Base-by-base conservation (phyloP, 2,113 vertebrate species). In the Noctilio leporinus region DNA sequence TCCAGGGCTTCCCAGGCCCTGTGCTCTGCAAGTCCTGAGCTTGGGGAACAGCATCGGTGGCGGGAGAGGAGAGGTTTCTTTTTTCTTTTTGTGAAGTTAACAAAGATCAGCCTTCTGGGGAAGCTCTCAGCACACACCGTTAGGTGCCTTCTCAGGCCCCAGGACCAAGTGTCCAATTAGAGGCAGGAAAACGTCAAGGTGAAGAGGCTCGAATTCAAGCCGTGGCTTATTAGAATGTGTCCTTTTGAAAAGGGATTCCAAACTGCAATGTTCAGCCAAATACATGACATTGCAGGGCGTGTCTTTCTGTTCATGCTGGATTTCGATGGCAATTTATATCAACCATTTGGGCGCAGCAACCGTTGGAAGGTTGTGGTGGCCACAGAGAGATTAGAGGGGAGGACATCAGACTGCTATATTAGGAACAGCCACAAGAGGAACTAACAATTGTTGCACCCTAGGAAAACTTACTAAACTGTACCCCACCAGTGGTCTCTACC, bases 381-480 rank as follows among this genome's bases (percentile, higher is more conserved):
- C 92, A 33, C 86, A 40, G 83, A 1, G 43, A 95, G 96, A 95
- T 95, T 85, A 97, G 73, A 95, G 87, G 92, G 92, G 64, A 80
- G 49, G 92, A 65, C 9, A 78, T 43, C n/a, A 35, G 62, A 38
- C 45, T 89, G 62, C 97, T 97, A 95, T 95, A 80, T 96, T 92
- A 40, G 92, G 95, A 96, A 64, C 33, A 94, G 92, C 95, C 94
- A 69, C 94, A 97, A 75, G 75, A 51, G 51, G 49, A 97, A 97
- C 92, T 70, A 92, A 95, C 80, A 95, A 97, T 97, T 95, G 93
- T 88, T 85, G 75, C n/a, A 78, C 80, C 65, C 83, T 75, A 70
- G 86, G 51, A 83, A 86, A 93, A 80, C 80, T 83, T 84, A 51
- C 82, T 75, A 47, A 81, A 64, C 89, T 78, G 64, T 17, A 7